These are phyloP conservation scores for Parnassius glacialis DNA, from an alignment of 2,888 invertebrate species.

Conservation along the genomic window DNA sequence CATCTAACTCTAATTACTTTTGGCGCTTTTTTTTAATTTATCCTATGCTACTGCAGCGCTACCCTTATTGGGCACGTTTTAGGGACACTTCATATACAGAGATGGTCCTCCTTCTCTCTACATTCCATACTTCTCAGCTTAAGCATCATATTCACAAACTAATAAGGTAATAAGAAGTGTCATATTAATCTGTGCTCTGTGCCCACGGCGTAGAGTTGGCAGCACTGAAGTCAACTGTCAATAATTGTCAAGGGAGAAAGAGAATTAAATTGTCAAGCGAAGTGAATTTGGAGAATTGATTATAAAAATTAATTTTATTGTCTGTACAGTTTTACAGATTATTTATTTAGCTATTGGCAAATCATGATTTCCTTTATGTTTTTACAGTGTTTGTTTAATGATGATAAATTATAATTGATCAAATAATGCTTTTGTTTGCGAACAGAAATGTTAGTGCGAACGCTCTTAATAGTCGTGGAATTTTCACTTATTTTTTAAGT, in stretches of 20 bases:
- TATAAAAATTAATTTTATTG: slow-evolving; percentile 5
- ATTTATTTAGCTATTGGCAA: not conserved
- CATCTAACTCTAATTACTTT: too few relatives aligned
- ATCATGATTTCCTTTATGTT: not conserved
- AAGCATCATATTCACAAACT: too few relatives aligned
- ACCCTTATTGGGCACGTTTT: too few relatives aligned
- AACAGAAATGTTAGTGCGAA: slow-evolving; percentile 61
- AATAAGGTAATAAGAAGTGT: too few relatives aligned
- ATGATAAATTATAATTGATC: not conserved
- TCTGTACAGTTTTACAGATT: not conserved
- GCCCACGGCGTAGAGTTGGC: too few relatives aligned
- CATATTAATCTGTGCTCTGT: too few relatives aligned
- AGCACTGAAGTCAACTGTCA: too few relatives aligned
- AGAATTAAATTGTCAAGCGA: slow-evolving; percentile 44
- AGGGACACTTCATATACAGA: too few relatives aligned
- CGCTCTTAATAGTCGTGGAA: slow-evolving; percentile 55
- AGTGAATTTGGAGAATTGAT: slow-evolving; percentile 7
- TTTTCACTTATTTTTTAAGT: slow-evolving; percentile 36
- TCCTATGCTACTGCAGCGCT: too few relatives aligned
- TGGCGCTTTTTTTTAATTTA: too few relatives aligned
- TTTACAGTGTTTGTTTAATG: not conserved
- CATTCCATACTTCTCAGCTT: too few relatives aligned
- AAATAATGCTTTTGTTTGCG: not conserved
- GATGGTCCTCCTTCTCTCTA: too few relatives aligned
- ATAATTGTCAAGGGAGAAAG: slow-evolving; percentile 43